Conservation (phyloP, 2,888 invertebrate genomes). For the Aelia acuminata region DNA sequence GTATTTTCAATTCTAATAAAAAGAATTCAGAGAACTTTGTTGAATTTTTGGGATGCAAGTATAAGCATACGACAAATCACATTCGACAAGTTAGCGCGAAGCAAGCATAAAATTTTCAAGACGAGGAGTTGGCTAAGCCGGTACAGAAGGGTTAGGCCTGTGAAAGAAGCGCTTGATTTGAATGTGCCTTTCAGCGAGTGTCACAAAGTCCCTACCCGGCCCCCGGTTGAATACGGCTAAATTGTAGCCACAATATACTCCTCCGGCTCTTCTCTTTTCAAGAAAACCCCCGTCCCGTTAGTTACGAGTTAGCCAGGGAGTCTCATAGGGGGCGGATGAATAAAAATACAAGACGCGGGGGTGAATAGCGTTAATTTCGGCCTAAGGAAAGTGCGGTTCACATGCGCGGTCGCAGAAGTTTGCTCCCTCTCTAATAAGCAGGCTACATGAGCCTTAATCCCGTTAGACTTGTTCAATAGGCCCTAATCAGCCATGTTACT, state of each 20-base stretch:
- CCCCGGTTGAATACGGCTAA: conserved; percentile 74
- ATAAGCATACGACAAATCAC: not conserved
- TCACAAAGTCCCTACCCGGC: conserved; percentile 51
- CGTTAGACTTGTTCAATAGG: conserved; percentile 56
- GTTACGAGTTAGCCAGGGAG: conserved; percentile 42
- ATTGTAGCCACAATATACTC: conserved; percentile 74
- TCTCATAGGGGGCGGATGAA: conserved; percentile 39
- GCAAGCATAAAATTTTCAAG: conserved; percentile 23
- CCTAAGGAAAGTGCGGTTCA: conserved; percentile 59
- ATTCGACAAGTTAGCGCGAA: not conserved
- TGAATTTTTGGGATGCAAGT: not conserved
- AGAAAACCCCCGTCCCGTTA: conserved; percentile 31
- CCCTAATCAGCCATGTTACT: conserved; percentile 51
- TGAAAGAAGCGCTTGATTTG: conserved; percentile 65
- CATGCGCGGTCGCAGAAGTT: conserved; percentile 41
- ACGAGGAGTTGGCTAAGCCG: not conserved
- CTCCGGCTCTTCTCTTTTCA: conserved; percentile 49
- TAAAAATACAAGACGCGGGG: conserved; percentile 58
- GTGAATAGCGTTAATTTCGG: conserved; percentile 63
- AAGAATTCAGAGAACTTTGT: not conserved
- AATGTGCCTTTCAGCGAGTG: conserved; percentile 62
- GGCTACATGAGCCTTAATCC: conserved; percentile 33
- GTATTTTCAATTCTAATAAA: too few relatives aligned
- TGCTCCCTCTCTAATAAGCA: conserved; percentile 49
- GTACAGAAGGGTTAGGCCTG: conserved; percentile 30